These are phyloP conservation scores for Gymnothorax javanicus DNA, from an alignment of 2,797 vertebrate species.

Conservation along the genomic window DNA sequence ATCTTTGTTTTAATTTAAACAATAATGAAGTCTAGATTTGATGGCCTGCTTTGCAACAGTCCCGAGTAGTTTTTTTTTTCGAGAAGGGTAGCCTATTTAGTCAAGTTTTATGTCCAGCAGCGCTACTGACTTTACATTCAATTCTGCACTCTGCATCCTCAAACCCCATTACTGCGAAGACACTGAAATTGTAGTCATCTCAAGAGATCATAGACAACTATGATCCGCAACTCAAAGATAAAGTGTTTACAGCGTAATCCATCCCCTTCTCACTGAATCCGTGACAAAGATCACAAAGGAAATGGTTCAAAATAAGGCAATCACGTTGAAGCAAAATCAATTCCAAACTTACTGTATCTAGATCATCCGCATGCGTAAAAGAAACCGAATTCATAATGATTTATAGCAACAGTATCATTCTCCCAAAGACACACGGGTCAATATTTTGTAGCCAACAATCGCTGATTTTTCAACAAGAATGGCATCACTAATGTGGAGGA, in stretches of 20 bases:
- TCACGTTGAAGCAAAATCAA: constrained; percentile 40
- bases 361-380: constrained; percentile 56
- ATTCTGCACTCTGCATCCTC: not conserved
- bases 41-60: too few species aligned
- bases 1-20: too few species aligned
- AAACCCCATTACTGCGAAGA: constrained; percentile 22
- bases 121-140: too few species aligned
- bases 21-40: too few species aligned
- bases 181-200: constrained; percentile 31
- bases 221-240: not conserved
- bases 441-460: constrained; percentile 57
- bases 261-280: not conserved
- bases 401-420: constrained; percentile 62
- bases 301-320: constrained; percentile 22
- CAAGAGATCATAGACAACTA: not conserved
- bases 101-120: too few species aligned
- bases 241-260: constrained; percentile 3
- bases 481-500: not conserved
- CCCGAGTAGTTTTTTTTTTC: too few species aligned
- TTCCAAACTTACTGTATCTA: constrained; percentile 52
- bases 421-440: constrained; percentile 61
- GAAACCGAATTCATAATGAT: constrained; percentile 69
- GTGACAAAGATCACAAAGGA: not conserved
- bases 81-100: too few species aligned
- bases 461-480: constrained; percentile 25